A percentile compares a stretch with the other conserved stretches of the same genome.
Evolutionary conservation across 1,140 invertebrate species (phyloP).

Genomic region (Neodiprion virginianus): DNA sequence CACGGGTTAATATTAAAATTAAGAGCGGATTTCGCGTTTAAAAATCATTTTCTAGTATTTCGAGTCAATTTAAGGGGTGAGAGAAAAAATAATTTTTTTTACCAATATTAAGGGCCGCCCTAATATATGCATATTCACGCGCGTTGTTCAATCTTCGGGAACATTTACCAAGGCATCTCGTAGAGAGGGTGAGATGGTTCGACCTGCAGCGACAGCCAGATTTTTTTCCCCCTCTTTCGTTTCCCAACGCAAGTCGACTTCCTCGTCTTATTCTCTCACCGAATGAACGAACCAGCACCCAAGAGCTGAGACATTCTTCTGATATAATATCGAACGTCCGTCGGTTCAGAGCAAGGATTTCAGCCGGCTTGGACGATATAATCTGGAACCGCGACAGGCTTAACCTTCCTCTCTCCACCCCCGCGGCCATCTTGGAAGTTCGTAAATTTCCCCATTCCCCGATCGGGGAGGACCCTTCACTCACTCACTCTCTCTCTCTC

Average conservation of each 20-base stretch:
- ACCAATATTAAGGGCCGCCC: no score
- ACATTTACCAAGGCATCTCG: no score
- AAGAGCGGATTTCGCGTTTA: no score
- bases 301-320: no score
- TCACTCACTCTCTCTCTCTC: no score
- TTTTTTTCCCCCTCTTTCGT: neutral
- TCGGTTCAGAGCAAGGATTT: neutral
- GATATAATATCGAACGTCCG: neutral
- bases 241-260: neutral
- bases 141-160: no score
- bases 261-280: neutral
- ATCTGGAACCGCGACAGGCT: conserved; percentile 4
- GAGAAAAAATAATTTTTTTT: no score
- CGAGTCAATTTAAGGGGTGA: no score
- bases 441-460: neutral
- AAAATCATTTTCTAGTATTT: no score
- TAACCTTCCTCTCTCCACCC: neutral
- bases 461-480: neutral
- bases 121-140: no score
- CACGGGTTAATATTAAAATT: no score
- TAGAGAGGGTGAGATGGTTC: no score
- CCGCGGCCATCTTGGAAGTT: neutral
- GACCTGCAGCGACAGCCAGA: neutral
- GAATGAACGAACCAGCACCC: neutral
- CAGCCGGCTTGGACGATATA: neutral